Conservation (phyloP, 2,797 vertebrate species). For the Xenopus petersii region DNA sequence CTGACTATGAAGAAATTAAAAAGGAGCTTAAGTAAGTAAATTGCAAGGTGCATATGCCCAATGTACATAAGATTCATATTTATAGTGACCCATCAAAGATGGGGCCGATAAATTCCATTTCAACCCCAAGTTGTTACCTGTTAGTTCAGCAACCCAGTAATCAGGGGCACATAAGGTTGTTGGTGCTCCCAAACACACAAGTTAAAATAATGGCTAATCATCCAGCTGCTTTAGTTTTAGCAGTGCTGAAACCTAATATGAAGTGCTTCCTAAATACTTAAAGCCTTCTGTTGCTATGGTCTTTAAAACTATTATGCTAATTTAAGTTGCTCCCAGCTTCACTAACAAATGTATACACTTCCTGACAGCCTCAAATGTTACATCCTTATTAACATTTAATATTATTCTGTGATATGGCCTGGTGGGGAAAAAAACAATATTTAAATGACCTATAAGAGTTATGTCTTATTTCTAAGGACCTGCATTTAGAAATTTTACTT, state of each 20-base stretch:
- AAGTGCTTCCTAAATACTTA: too few relatives aligned
- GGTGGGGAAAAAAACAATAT: constrained; percentile 67
- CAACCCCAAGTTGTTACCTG: too few relatives aligned
- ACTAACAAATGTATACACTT: constrained; percentile 62
- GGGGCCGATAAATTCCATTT: too few relatives aligned
- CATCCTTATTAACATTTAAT: constrained; percentile 75
- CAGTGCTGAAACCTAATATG: too few relatives aligned
- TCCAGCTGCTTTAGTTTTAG: too few relatives aligned
- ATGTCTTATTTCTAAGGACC: constrained; percentile 60
- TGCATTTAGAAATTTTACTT: constrained; percentile 59
- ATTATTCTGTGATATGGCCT: constrained; percentile 67
- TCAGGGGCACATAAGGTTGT: too few relatives aligned
- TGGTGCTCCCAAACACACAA: too few relatives aligned
- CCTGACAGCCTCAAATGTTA: constrained; percentile 69
- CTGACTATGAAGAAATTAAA: constrained; percentile 97
- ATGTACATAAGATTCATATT: too few relatives aligned
- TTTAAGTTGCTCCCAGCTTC: constrained; percentile 58
- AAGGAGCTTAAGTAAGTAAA: constrained; percentile 91
- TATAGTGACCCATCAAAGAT: too few relatives aligned
- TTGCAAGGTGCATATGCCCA: neutral
- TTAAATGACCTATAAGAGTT: constrained; percentile 66
- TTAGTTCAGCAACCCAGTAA: too few relatives aligned
- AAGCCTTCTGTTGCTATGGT: neutral
- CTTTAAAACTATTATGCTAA: constrained; percentile 27
- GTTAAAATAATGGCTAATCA: too few relatives aligned